Evolutionary conservation across 2,888 invertebrate species (phyloP).

Genomic region (Linnaemya vulpina): DNA sequence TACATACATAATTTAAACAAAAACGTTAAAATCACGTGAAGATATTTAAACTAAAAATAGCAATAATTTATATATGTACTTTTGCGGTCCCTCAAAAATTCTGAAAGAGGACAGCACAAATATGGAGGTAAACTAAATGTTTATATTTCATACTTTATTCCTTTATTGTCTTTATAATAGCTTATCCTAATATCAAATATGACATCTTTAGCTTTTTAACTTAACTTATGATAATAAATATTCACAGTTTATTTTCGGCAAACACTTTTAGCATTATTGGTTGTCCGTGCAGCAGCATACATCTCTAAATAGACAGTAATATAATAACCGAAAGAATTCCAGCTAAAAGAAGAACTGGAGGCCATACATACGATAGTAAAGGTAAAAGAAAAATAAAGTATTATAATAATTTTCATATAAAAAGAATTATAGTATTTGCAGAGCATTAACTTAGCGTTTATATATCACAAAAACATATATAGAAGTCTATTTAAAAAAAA

Average conservation of each 20-base stretch:
- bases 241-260: background rate
- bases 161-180: background rate
- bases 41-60: too few relatives aligned
- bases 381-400: constrained; percentile 78
- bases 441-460: too few relatives aligned
- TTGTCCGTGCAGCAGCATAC: background rate
- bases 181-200: background rate
- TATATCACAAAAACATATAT: too few relatives aligned
- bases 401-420: constrained; percentile 75
- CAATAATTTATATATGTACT: too few relatives aligned
- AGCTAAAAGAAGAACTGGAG: constrained; percentile 66
- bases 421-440: too few relatives aligned
- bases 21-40: background rate
- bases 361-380: constrained; percentile 76
- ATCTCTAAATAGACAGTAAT: constrained; percentile 59
- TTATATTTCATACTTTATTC: background rate
- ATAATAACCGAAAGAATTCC: constrained; percentile 66
- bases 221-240: background rate
- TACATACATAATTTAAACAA: too few relatives aligned
- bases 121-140: background rate
- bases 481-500: too few relatives aligned
- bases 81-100: too few relatives aligned
- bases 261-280: background rate
- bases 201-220: background rate
- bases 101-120: too few relatives aligned